These are phyloP conservation scores for Amphiprion percula DNA, from an alignment of 2,113 vertebrate genomes.

Conservation along the genomic window DNA sequence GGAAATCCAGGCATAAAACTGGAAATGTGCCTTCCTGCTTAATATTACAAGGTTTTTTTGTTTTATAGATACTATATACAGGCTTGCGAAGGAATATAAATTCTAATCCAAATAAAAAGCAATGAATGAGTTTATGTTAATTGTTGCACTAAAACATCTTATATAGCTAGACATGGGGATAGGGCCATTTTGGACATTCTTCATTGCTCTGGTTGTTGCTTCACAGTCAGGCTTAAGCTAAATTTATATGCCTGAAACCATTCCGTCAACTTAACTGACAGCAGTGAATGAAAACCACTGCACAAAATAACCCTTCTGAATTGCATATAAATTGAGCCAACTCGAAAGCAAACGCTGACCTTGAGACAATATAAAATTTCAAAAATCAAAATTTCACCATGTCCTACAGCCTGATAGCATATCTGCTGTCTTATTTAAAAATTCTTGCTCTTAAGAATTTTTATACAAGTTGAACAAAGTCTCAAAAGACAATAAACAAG, in stretches of 20 bases:
- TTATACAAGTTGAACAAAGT: conserved; percentile 38
- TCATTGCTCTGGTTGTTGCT: too few species aligned
- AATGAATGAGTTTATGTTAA: too few species aligned
- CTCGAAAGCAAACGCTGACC: conserved; percentile 9
- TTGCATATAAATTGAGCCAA: not conserved
- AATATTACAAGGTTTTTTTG: too few species aligned
- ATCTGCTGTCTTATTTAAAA: conserved; percentile 26
- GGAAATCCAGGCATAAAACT: too few species aligned
- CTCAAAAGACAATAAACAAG: conserved; percentile 58
- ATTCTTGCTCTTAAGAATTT: conserved; percentile 47
- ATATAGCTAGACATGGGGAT: too few species aligned
- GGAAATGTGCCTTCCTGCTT: too few species aligned
- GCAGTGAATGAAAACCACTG: not conserved
- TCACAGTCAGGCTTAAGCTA: not conserved
- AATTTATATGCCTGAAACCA: not conserved
- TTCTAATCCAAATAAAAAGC: not conserved
- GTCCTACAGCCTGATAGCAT: conserved; percentile 10
- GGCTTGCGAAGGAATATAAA: not conserved
- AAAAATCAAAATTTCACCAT: not conserved
- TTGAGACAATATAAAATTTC: not conserved
- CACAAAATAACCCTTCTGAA: not conserved
- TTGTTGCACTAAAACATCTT: too few species aligned
- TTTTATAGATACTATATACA: too few species aligned
- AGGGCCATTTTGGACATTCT: not conserved
- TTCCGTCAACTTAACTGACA: not conserved